A percentile compares a stretch with the other conserved stretches of the same genome.
Conservation (phyloP, 2,888 invertebrate species). For the Barypeithes pellucidus region DNA sequence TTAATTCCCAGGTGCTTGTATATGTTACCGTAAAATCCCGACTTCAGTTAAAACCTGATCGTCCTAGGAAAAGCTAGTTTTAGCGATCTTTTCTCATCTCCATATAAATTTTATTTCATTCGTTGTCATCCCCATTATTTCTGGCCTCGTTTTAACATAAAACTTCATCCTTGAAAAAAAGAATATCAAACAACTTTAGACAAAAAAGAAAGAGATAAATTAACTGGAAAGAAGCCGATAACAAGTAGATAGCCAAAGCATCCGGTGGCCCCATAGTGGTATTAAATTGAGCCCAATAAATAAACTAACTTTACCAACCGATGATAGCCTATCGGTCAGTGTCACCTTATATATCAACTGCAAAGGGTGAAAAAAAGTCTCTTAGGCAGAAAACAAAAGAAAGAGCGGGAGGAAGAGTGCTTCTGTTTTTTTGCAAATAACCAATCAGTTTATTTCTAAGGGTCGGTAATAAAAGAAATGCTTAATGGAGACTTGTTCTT, state of each 20-base stretch:
- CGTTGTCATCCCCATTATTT: background rate
- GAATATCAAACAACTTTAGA: conserved; percentile 15
- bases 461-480: conserved; percentile 5
- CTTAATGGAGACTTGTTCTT: background rate
- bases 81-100: no score
- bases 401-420: conserved; percentile 21
- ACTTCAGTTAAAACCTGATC: no score
- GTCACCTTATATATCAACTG: conserved; percentile 26
- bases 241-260: conserved; percentile 26
- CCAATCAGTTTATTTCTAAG: background rate
- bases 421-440: conserved; percentile 21
- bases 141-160: background rate
- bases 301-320: conserved; percentile 31
- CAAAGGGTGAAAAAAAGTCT: conserved; percentile 17
- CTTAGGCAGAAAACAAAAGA: conserved; percentile 3
- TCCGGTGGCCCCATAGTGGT: conserved; percentile 21
- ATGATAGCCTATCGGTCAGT: conserved; percentile 37
- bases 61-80: no score
- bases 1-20: no score
- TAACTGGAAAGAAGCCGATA: conserved; percentile 30
- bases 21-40: no score
- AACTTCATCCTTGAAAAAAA: conserved; percentile 1
- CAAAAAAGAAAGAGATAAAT: conserved; percentile 31
- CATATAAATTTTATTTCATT: no score
- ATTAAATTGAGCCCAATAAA: conserved; percentile 33